Evolutionary conservation across 2,888 invertebrate genomes (phyloP), one percentile per base, ranked within the genome.

Genomic region (Andricus curvator): DNA sequence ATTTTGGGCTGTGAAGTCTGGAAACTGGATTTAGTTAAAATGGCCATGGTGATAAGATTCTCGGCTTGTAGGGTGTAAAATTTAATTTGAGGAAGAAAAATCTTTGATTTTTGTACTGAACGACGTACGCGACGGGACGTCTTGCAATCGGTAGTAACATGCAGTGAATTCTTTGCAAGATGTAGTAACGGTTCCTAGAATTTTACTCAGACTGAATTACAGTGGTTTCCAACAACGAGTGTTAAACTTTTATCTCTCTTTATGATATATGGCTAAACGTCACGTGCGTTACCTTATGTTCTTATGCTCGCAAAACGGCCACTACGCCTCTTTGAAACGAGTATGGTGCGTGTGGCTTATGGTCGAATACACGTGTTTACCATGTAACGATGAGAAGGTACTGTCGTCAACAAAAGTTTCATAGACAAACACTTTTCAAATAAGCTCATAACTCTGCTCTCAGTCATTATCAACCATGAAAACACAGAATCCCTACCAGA

Each of bases 231-330:
- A 84, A 85, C 84, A 79, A 80, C 83, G 85, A 83, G 83, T 85
- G 82, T 82, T 84, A 84, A 84, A 85, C 83, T 85, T 85, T 85
- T 85, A 83, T 74, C 74, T 56, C 56, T 29, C n/a, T n/a, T 82
- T 84, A 85, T 85, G 85, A 85, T 84, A 85, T 85, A 85, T 82
- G 85, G 80, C 83, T 83, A 78, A 81, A 83, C 84, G 83, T 85
- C 84, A 84, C 74, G 80, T 80, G 77, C 78, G 77, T 74, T 81
- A 82, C 80, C 77, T 80, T 68, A 81, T 77, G 81, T 81, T 81
- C 60, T 65, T 79, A 4, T 66, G 80, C 80, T 80, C 56, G 81
- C 67, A 80, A 80, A 81, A 80, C 80, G 81, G 81, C 80, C 80
- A 70, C 80, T 82, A 82, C 77, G 81, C 82, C 82, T 80, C 82